These are phyloP conservation scores for Cetoscarus ocellatus DNA, from an alignment of 2,797 vertebrate species.

Conservation along the genomic window DNA sequence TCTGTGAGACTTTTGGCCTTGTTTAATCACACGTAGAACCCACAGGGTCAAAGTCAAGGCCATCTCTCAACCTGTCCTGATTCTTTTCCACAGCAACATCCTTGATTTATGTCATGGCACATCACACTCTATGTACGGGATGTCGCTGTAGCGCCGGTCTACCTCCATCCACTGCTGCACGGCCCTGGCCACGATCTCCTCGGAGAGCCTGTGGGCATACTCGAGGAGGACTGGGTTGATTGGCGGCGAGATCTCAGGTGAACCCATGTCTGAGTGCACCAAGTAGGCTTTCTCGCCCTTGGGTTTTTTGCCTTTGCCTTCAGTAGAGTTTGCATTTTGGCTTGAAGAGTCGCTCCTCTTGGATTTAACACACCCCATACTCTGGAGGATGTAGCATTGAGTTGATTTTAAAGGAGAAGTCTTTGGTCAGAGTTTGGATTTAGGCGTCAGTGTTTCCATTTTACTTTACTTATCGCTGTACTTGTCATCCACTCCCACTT, in stretches of 20 bases:
- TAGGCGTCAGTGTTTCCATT: constrained; percentile 8
- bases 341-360: constrained; percentile 85
- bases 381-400: constrained; percentile 78
- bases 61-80: neutral
- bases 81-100: neutral
- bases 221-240: constrained; percentile 83
- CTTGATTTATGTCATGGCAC: constrained; percentile 80
- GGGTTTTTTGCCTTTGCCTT: constrained; percentile 58
- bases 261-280: constrained; percentile 65
- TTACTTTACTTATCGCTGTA: constrained; percentile 1
- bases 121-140: constrained; percentile 96
- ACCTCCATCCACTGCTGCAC: constrained; percentile 93
- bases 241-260: constrained; percentile 56
- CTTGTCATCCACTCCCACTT: constrained; percentile 51
- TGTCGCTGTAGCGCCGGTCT: constrained; percentile 93
- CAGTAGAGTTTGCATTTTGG: constrained; percentile 74
- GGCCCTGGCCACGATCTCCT: constrained; percentile 91
- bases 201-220: constrained; percentile 92
- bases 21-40: constrained; percentile 1
- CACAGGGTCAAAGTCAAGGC: constrained; percentile 5
- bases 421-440: constrained; percentile 21
- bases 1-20: neutral
- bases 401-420: constrained; percentile 17
- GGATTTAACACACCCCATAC: constrained; percentile 98
- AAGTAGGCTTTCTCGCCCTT: constrained; percentile 80